phyloP scores from a whole-genome alignment of 1,140 invertebrate genomes.

The Acyrthosiphon pisum region DNA sequence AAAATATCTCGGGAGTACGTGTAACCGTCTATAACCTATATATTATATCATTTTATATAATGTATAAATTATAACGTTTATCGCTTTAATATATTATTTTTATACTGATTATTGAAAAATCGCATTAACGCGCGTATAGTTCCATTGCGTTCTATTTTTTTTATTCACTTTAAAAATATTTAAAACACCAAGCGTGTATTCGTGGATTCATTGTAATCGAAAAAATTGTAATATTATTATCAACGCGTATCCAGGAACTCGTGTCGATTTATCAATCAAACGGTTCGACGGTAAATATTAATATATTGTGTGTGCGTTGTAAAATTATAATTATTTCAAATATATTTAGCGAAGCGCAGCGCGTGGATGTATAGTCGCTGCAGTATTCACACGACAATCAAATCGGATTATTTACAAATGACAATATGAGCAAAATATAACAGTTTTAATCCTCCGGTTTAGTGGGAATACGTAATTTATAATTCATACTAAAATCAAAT shows the following conservation, averaged over 20 bases:
- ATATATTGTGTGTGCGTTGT: background rate
- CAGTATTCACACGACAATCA: background rate
- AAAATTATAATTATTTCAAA: constrained; percentile 16
- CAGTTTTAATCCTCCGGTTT: background rate
- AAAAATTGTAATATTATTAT: background rate
- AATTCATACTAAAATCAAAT: constrained; percentile 3
- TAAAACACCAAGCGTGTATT: background rate
- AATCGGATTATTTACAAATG: constrained; percentile 1
- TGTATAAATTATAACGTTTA: background rate
- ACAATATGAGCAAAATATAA: background rate
- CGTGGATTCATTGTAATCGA: background rate
- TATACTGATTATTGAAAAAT: background rate
- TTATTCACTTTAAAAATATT: background rate
- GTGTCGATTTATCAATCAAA: background rate
- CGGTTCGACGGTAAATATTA: background rate
- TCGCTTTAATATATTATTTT: background rate
- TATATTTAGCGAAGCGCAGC: background rate
- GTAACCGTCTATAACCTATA: background rate
- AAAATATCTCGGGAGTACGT: background rate
- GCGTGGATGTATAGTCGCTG: background rate
- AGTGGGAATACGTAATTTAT: background rate
- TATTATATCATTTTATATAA: too few species aligned
- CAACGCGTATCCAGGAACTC: background rate
- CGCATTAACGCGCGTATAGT: background rate
- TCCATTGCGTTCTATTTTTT: background rate